Base-by-base conservation (phyloP, 2,113 vertebrate species). In the Alosa alosa region DNA sequence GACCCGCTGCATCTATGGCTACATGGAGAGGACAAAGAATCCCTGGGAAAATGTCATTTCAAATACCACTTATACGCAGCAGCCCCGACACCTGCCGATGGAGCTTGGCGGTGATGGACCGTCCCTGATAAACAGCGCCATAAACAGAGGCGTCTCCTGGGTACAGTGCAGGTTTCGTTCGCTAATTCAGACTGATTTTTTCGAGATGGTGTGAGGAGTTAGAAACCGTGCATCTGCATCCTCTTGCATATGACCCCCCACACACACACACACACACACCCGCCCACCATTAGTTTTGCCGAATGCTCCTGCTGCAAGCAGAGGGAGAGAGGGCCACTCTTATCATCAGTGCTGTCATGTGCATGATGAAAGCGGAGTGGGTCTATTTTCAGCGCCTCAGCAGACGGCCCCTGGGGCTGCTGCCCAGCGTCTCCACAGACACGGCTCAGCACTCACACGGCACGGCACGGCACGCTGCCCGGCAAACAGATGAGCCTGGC, bases 371-470 rank as follows among this genome's bases (percentile, higher is more conserved):
- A 49, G 85, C 83, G 44, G 68, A 72, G 83, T 81, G 83, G 50
- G 20, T 64, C 84, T 88, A 83, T 88, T 87, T 88, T 52, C 22
- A 49, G 84, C 72, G 72, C 25, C 13, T 5, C 31, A 31, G 72
- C 72, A 75, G 72, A 75, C 72, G 72, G 72, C 72, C 72, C 72
- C 72, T 15, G 31, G 47, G 10, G 82, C 55, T 46, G 47, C 68
- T 45, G n/a, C 47, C 22, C 41, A 9, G 44, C 31, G 60, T 85
- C 49, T 2, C 44, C 72, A 45, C 64, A 81, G 52, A 50, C 36
- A 45, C 57, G 57, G 85, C 49, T 81, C 85, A 72, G 64, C 25
- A 31, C 64, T 72, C 25, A 25, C n/a, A 36, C n/a, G 72, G 47
- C 55, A 60, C 64, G 4, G n/a, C 64, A 36, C n/a, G 72, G 57